A percentile compares a stretch with the other conserved stretches of the same genome.
Evolutionary conservation across 2,797 vertebrate species (phyloP).

Genomic region (Megalops cyprinoides): DNA sequence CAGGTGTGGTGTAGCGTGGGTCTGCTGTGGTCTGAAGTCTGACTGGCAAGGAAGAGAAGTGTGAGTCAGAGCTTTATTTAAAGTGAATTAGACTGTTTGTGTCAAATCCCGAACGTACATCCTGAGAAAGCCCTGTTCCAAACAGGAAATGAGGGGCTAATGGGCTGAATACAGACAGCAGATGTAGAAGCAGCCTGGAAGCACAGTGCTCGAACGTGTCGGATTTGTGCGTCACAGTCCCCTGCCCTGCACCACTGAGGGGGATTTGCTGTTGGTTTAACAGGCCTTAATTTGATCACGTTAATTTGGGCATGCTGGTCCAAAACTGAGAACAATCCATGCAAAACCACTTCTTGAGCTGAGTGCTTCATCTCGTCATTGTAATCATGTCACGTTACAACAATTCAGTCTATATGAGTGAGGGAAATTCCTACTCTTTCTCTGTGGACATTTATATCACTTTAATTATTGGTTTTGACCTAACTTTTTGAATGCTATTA

Average conservation of each 20-base stretch:
- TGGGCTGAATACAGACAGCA: conserved; percentile 7
- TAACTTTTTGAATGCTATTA: neutral
- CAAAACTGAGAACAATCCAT: neutral
- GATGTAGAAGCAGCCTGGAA: conserved; percentile 7
- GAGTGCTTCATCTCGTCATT: neutral
- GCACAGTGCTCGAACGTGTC: neutral
- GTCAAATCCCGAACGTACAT: conserved; percentile 13
- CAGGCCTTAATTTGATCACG: neutral
- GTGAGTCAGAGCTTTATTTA: conserved; percentile 28
- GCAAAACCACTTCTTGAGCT: neutral
- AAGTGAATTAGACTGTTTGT: conserved; percentile 28
- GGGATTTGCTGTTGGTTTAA: neutral
- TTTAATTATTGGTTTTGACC: neutral
- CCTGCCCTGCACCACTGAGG: neutral
- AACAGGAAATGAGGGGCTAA: conserved; percentile 33
- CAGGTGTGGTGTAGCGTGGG: neutral
- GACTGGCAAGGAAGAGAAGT: neutral
- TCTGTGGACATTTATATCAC: neutral
- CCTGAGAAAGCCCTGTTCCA: conserved; percentile 18
- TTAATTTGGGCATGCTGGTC: neutral
- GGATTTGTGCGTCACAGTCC: neutral
- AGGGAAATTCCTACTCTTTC: neutral
- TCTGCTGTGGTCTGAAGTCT: neutral
- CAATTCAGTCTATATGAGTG: neutral
- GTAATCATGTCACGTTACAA: neutral